Conservation (phyloP, 2,113 vertebrate genomes). For the Vanacampus margaritifer region DNA sequence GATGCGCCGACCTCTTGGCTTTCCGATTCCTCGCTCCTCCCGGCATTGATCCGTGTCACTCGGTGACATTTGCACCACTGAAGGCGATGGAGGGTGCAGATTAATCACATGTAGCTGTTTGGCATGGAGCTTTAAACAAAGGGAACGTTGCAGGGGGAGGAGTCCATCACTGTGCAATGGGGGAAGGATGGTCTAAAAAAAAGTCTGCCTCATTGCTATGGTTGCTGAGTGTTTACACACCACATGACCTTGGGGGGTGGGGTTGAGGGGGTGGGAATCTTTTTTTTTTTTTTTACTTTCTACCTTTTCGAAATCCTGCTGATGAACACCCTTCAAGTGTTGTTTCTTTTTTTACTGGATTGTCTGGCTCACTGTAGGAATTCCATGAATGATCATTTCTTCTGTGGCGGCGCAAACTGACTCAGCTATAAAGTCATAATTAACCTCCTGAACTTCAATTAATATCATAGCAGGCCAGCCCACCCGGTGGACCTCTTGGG, state of each 20-base stretch:
- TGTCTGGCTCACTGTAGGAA: background rate
- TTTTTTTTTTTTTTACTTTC: background rate
- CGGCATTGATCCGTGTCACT: constrained; percentile 22
- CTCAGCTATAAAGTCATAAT: background rate
- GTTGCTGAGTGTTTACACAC: background rate
- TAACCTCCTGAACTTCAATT: background rate
- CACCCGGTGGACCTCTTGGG: background rate
- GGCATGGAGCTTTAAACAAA: constrained; percentile 5
- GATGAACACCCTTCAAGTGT: background rate
- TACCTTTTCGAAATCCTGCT: background rate
- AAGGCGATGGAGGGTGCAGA: constrained; percentile 32
- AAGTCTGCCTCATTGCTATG: no score
- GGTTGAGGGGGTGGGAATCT: no score
- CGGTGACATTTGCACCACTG: constrained; percentile 22
- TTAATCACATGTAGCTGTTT: constrained; percentile 20
- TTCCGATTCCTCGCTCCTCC: constrained; percentile 5
- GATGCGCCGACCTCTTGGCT: constrained; percentile 26
- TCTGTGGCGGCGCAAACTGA: background rate
- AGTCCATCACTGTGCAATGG: no score
- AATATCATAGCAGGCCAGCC: no score
- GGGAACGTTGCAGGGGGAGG: no score
- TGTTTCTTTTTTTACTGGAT: background rate
- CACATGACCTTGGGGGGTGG: background rate
- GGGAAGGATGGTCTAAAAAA: no score
- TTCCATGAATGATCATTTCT: background rate